These are phyloP conservation scores for Alosa sapidissima DNA, from an alignment of 2,797 vertebrate genomes.

Conservation along the genomic window DNA sequence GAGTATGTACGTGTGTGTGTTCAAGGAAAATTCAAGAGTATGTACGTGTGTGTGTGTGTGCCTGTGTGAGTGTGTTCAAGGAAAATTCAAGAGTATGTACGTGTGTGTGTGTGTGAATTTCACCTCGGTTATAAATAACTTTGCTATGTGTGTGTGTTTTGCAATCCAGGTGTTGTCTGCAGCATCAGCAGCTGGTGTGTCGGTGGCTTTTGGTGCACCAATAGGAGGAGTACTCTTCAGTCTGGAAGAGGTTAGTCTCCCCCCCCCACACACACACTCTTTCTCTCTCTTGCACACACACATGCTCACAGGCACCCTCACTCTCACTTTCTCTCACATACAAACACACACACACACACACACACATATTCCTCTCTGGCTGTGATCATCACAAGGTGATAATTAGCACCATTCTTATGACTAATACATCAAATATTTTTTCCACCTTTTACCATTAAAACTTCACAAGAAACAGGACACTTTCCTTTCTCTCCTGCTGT, in stretches of 20 bases:
- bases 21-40: no score
- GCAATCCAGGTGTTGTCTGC: slow-evolving; percentile 88
- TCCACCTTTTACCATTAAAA: not conserved
- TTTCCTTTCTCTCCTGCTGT: no score
- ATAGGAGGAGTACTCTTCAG: slow-evolving; percentile 99
- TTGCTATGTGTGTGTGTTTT: not conserved
- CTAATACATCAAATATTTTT: not conserved
- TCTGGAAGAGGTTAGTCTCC: slow-evolving; percentile 86
- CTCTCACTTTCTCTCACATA: not conserved
- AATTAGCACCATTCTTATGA: not conserved
- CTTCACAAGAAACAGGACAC: not conserved
- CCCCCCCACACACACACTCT: not conserved
- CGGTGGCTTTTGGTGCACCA: slow-evolving; percentile 96
- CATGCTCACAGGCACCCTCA: not conserved
- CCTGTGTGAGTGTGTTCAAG: not conserved
- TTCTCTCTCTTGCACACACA: not conserved
- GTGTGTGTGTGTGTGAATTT: not conserved
- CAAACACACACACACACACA: not conserved
- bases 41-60: not conserved
- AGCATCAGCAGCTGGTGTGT: slow-evolving; percentile 95
- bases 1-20: not conserved
- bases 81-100: not conserved
- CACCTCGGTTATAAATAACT: not conserved
- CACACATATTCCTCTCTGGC: not conserved
- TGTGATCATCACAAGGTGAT: not conserved